Base-by-base conservation (phyloP, 2,888 invertebrate species). In the Melangyna quadrimaculata region DNA sequence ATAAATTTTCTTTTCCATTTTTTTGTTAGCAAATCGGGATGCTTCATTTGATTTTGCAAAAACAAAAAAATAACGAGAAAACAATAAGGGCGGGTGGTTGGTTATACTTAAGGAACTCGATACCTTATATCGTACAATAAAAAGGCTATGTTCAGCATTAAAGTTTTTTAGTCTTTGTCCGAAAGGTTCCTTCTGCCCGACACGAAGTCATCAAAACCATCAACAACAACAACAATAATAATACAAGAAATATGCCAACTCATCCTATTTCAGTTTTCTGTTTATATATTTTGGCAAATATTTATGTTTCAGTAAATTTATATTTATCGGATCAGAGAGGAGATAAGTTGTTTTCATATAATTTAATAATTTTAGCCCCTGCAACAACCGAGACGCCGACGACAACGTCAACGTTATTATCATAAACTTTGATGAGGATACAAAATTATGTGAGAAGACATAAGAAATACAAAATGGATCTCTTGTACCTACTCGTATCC, bases 401-500 rank as follows among this genome's bases (percentile, higher is more conserved):
- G 14, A 12, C n/a, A 32, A 55, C 43, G 73, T 71, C 78, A 78
- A 71, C 63, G 51, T 53, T 74, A 63, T 70, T 74, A 74, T 78
- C 73, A 51, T 70, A 78, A 83, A 74, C 57, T 81, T 77, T 67
- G 77, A 81, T 67, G 72, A 59, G 77, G 53, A 67, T 72, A 59
- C 71, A 53, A 77, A 53, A 53, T 67, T 19, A 59, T 75, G 22
- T 48, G 45, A 32, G 37, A 75, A 43, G 40, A 35, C 22, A 51
- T 29, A 24, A 35, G 63, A 29, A 37, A 65, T 45, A 65, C 10
- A 53, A 61, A 70, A 53, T 12, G 48, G 22, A 53, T 63, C 55
- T 51, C n/a, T n/a, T 19, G 32, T 5, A 37, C 48, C 9, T 27
- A 27, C 51, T 51, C 51, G 14, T n/a, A 45, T 45, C 63, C 63